These are phyloP conservation scores for Hydroisotoma schaefferi DNA, from an alignment of 2,888 invertebrate genomes.

Conservation along the genomic window DNA sequence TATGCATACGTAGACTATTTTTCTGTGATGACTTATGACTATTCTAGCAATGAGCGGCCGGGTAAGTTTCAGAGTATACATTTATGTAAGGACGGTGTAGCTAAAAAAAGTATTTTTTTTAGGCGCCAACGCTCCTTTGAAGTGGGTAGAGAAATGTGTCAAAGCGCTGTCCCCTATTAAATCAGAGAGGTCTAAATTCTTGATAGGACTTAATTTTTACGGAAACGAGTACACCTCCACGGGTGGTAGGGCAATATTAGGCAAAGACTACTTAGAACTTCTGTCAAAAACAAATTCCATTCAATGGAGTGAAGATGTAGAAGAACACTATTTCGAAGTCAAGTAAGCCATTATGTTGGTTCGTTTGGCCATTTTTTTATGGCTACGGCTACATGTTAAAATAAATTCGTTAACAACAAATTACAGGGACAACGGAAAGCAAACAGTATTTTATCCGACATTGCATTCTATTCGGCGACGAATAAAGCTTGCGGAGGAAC, in stretches of 20 bases:
- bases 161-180: slow-evolving; percentile 65
- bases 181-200: slow-evolving; percentile 67
- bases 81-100: neutral
- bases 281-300: slow-evolving; percentile 71
- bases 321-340: slow-evolving; percentile 80
- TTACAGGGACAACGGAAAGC: slow-evolving; percentile 65
- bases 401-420: too few species aligned
- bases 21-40: slow-evolving; percentile 97
- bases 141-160: slow-evolving; percentile 76
- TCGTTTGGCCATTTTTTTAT: neutral
- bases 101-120: slow-evolving; percentile 44
- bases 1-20: slow-evolving; percentile 76
- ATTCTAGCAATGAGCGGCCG: slow-evolving; percentile 74
- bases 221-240: slow-evolving; percentile 80
- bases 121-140: slow-evolving; percentile 84
- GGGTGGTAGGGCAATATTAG: slow-evolving; percentile 78
- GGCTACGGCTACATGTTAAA: neutral
- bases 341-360: slow-evolving; percentile 60
- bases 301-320: slow-evolving; percentile 70
- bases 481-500: slow-evolving; percentile 70
- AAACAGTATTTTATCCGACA: slow-evolving; percentile 83
- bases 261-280: slow-evolving; percentile 71
- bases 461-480: slow-evolving; percentile 77
- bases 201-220: slow-evolving; percentile 89
- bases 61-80: slow-evolving; percentile 54